Percentiles rank a stretch among this genome's conserved stretches.
These are phyloP conservation scores for Ptychochromis oligacanthus DNA, from an alignment of 2,113 vertebrate species.

Conservation along the genomic window DNA sequence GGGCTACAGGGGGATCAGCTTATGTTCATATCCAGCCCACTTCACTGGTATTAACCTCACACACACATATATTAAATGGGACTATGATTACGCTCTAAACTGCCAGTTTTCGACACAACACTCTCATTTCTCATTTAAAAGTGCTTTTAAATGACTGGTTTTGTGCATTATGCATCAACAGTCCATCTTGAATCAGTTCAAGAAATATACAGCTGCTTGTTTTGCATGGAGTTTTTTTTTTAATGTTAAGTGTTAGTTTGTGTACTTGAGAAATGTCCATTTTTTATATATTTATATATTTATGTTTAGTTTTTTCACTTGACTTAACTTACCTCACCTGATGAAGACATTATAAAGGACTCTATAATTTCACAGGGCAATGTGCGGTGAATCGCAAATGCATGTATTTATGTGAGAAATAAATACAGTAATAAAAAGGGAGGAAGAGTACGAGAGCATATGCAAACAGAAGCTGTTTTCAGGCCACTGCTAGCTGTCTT, in stretches of 20 bases:
- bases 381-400: neutral
- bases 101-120: conserved; percentile 1
- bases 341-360: neutral
- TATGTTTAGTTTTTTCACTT: neutral
- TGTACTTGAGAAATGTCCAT: conserved; percentile 5
- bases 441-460: conserved; percentile 3
- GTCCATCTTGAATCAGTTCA: neutral
- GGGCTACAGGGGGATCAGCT: neutral
- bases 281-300: neutral
- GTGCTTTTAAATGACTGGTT: neutral
- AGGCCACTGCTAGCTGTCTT: conserved; percentile 20
- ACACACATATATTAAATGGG: neutral
- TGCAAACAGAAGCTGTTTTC: conserved; percentile 55
- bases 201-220: neutral
- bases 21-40: conserved; percentile 25
- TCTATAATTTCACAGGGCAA: neutral
- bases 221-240: neutral
- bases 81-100: neutral
- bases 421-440: neutral
- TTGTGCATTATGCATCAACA: neutral
- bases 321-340: neutral
- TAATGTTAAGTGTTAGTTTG: neutral
- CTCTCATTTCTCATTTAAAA: neutral
- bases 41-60: conserved; percentile 27
- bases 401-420: neutral